phyloP scores from a whole-genome alignment of 37 sponge, comb jelly and placozoan species.

The Beroe ovata region DNA sequence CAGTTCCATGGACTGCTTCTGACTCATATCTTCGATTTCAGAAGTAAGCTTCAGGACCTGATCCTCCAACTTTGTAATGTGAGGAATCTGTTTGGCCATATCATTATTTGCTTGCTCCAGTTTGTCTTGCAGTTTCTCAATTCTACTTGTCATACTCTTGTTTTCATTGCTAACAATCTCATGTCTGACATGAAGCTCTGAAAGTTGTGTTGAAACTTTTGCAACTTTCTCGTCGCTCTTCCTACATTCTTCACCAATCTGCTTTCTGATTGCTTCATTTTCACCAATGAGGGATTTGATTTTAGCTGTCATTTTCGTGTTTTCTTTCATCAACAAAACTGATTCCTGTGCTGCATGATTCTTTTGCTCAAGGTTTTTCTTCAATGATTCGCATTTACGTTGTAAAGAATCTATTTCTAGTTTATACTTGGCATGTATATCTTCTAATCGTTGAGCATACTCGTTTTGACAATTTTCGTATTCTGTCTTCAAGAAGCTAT shows the following conservation, averaged over 20 bases:
- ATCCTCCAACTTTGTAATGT: constrained; percentile 35
- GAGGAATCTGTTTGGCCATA: constrained; percentile 36
- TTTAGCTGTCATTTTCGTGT: constrained; percentile 39
- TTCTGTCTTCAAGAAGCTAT: constrained; percentile 54
- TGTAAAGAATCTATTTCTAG: constrained; percentile 35
- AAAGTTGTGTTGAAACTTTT: constrained; percentile 57
- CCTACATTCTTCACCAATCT: constrained; percentile 19
- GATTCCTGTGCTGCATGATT: constrained; percentile 56
- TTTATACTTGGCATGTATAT: constrained; percentile 39
- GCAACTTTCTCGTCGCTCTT: constrained; percentile 28
- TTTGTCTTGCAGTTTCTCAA: constrained; percentile 46
- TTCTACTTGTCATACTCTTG: background rate
- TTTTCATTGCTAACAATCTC: constrained; percentile 39
- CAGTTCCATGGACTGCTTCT: constrained; percentile 38
- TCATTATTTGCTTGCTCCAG: constrained; percentile 51
- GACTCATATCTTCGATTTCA: constrained; percentile 9
- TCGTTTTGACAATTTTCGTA: constrained; percentile 63
- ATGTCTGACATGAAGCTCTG: constrained; percentile 52
- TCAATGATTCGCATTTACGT: constrained; percentile 52
- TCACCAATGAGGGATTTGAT: constrained; percentile 8
- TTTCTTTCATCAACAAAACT: constrained; percentile 10
- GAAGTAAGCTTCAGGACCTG: constrained; percentile 44
- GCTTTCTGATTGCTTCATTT: constrained; percentile 27
- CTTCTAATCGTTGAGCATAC: constrained; percentile 40
- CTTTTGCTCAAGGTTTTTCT: constrained; percentile 23